A percentile compares a stretch with the other conserved stretches of the same genome.
phyloP scores from a whole-genome alignment of 2,888 invertebrate species.

The Hirtodrosophila confusa region DNA sequence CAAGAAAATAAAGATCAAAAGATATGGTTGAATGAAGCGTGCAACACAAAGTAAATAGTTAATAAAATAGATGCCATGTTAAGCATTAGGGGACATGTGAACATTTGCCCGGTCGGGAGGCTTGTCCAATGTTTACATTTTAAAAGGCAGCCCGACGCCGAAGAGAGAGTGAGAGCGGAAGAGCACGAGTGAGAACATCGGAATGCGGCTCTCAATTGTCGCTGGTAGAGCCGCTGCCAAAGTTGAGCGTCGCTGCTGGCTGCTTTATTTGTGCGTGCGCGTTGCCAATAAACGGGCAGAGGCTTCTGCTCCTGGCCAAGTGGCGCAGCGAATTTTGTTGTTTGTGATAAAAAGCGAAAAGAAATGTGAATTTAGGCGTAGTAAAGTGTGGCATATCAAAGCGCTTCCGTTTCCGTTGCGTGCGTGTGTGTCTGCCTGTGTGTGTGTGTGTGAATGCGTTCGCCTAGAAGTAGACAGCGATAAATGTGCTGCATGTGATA shows the following conservation, averaged over 20 bases:
- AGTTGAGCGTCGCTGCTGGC: conserved; percentile 41
- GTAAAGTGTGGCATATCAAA: conserved; percentile 15
- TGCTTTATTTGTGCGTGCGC: conserved; percentile 73
- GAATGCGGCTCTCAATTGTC: conserved; percentile 41
- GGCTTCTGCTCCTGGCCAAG: conserved; percentile 62
- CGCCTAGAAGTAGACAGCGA: conserved; percentile 47
- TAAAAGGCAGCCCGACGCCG: not conserved
- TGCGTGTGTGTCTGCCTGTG: conserved; percentile 2
- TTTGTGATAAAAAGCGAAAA: conserved; percentile 67
- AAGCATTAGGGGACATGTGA: no score
- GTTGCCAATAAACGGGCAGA: conserved; percentile 76
- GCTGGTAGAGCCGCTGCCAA: conserved; percentile 26
- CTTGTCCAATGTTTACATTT: conserved; percentile 51
- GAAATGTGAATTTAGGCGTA: conserved; percentile 14
- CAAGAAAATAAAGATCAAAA: no score
- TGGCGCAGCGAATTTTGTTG: conserved; percentile 61
- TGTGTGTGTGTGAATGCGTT: conserved; percentile 24
- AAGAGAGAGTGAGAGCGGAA: conserved; percentile 3
- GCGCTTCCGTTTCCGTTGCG: conserved; percentile 22
- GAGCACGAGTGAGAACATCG: conserved; percentile 32
- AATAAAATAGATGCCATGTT: not conserved
- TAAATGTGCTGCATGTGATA: conserved; percentile 21
- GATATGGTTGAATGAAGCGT: no score
- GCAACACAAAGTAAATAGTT: no score
- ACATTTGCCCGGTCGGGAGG: conserved; percentile 8